Conservation (phyloP, 2,113 vertebrate species). For the Morone chrysops region DNA sequence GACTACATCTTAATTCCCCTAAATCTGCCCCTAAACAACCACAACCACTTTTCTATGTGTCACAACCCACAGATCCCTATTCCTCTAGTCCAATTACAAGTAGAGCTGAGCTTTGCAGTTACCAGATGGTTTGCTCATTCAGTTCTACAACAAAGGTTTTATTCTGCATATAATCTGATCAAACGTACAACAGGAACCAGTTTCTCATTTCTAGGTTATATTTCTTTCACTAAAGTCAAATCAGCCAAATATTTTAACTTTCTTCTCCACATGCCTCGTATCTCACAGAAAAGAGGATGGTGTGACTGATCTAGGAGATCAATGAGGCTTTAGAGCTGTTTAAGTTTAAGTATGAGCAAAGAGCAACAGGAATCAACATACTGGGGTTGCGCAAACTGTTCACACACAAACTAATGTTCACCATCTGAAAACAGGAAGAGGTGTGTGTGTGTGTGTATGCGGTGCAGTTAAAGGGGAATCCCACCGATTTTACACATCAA, state of each 20-base stretch:
- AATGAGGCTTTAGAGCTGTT: constrained; percentile 5
- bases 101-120: constrained; percentile 23
- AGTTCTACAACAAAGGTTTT: constrained; percentile 9
- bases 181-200: not conserved
- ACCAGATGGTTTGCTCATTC: constrained; percentile 51
- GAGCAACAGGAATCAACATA: constrained; percentile 37
- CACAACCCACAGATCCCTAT: constrained; percentile 13
- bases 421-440: constrained; percentile 77
- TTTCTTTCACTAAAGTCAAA: constrained; percentile 15
- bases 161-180: constrained; percentile 10
- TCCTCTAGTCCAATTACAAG: constrained; percentile 20
- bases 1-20: constrained; percentile 27
- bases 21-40: constrained; percentile 17
- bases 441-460: constrained; percentile 14
- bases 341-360: constrained; percentile 45
- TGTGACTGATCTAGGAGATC: constrained; percentile 13
- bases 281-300: constrained; percentile 33
- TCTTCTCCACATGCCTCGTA: not conserved
- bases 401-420: constrained; percentile 46
- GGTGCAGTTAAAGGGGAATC: constrained; percentile 62
- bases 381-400: constrained; percentile 50
- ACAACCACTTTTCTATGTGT: constrained; percentile 36
- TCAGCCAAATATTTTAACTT: constrained; percentile 15
- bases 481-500: constrained; percentile 45
- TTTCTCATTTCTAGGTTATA: constrained; percentile 12